Base-by-base conservation (phyloP, 2,113 vertebrate genomes). In the Dendrocopos noguchii region DNA sequence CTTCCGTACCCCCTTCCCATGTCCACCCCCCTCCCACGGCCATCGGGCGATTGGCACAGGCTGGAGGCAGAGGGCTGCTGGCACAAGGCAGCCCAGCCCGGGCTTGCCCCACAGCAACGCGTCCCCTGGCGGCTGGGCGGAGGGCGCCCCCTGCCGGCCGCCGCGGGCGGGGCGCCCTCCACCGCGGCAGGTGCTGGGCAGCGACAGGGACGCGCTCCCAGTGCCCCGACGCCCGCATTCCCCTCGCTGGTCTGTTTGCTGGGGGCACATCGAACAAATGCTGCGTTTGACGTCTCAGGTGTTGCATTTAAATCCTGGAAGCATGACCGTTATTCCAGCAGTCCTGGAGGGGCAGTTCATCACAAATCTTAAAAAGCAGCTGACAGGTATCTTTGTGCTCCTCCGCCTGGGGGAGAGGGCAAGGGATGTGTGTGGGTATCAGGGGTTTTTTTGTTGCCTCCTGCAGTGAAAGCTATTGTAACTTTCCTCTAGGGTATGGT, bases 151-250 rank as follows among this genome's bases (percentile, higher is more conserved):
- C 92, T 88, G 21, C 33, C 17, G 88, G 63, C n/a, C 5, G 8
- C 50, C 6, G 9, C 7, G 16, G 25, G 33, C 14, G 9, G 3
- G 16, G 55, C 39, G 15, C 19, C 10, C 24, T 3, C 13, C 4
- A 3, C 18, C 7, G 8, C 68, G 8, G 64, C 78, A 52, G 82
- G 78, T 50, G 85, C 36, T 4, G 61, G 24, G 34, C 27, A 50
- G 34, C 10, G 16, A 29, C 52, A 0, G n/a, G 6, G 31, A 22
- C 1, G 9, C 0, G 65, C 31, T 5, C 5, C 6, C 4, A 10
- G 14, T 29, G 63, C 2, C 29, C 6, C 15, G 18, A 3, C 17
- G 6, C 12, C 31, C 9, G 2, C 8, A 28, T 24, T 15, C 53
- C 53, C 15, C 18, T 3, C 8, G 6, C 19, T 17, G 5, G 3